These are phyloP conservation scores for Beaufortia kweichowensis DNA, from an alignment of 2,113 vertebrate species.

Conservation along the genomic window DNA sequence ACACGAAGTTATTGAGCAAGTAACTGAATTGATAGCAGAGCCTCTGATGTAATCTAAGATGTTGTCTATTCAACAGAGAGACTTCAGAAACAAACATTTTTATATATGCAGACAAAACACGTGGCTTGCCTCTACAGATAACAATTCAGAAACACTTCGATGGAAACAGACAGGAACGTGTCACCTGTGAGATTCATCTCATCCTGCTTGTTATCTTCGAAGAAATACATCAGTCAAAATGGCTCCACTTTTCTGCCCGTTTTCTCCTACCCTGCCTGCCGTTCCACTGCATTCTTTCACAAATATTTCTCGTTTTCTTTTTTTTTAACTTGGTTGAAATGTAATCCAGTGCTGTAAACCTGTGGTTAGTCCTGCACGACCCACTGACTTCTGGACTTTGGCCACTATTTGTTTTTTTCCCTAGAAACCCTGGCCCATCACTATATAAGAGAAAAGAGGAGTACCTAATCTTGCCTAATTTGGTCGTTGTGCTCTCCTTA, in stretches of 20 bases:
- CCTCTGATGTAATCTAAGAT: conserved; percentile 1
- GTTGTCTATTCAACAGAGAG: conserved; percentile 2
- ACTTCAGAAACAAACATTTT: no score
- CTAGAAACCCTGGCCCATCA: conserved; percentile 1
- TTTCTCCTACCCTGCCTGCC: conserved; percentile 54
- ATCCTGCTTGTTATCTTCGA: conserved; percentile 51
- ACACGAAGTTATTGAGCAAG: conserved; percentile 3
- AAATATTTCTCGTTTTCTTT: conserved; percentile 23
- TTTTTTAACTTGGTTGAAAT: conserved; percentile 20
- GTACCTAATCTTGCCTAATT: conserved; percentile 35
- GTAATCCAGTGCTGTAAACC: conserved; percentile 6
- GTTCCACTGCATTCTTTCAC: conserved; percentile 65
- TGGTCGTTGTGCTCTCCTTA: conserved; percentile 8
- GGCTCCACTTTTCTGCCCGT: conserved; percentile 49
- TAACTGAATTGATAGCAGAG: background rate
- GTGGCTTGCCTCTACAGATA: conserved; percentile 58
- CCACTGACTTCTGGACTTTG: conserved; percentile 12
- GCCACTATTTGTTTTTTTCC: background rate
- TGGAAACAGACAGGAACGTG: conserved; percentile 62
- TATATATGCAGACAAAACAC: background rate
- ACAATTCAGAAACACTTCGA: conserved; percentile 59
- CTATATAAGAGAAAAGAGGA: conserved; percentile 55
- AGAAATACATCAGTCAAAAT: background rate
- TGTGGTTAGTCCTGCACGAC: background rate
- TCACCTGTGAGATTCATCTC: conserved; percentile 60